A percentile compares a stretch with the other conserved stretches of the same genome.
phyloP scores from a whole-genome alignment of 2,113 vertebrate species.

The Tachuris rubrigastra region DNA sequence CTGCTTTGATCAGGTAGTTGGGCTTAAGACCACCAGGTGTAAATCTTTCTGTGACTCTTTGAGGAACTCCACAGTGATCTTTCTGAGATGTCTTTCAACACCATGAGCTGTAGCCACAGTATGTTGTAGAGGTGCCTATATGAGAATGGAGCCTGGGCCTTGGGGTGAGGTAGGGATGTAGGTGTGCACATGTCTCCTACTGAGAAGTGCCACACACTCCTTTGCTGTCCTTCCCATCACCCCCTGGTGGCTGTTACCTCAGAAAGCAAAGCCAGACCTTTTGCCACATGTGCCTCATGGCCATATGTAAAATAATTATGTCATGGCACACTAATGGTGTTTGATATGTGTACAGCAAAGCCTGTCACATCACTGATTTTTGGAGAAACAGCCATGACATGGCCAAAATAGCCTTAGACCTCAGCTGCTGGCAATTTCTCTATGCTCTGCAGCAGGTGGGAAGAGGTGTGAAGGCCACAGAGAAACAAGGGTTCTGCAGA shows the following conservation, averaged over 20 bases:
- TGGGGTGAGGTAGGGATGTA: neutral
- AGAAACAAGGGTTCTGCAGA: neutral
- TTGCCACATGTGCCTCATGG: neutral
- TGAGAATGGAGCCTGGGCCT: neutral
- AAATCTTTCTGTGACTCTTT: neutral
- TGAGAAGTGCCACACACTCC: neutral
- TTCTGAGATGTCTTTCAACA: neutral
- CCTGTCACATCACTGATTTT: neutral
- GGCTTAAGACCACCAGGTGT: neutral
- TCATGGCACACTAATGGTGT: neutral
- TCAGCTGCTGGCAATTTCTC: neutral
- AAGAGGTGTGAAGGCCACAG: neutral
- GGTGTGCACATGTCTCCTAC: neutral
- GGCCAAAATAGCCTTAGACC: neutral
- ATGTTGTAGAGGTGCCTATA: accelerated
- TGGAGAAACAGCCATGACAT: neutral
- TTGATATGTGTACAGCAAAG: neutral
- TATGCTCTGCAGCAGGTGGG: neutral
- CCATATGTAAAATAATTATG: neutral
- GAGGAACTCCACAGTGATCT: neutral
- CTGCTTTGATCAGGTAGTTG: neutral
- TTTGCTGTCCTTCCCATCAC: neutral
- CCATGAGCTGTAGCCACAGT: neutral
- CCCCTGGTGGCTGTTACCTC: neutral
- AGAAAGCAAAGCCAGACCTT: neutral